These are phyloP conservation scores for Tetramorium bicarinatum DNA, from an alignment of 2,888 invertebrate genomes.

Conservation along the genomic window DNA sequence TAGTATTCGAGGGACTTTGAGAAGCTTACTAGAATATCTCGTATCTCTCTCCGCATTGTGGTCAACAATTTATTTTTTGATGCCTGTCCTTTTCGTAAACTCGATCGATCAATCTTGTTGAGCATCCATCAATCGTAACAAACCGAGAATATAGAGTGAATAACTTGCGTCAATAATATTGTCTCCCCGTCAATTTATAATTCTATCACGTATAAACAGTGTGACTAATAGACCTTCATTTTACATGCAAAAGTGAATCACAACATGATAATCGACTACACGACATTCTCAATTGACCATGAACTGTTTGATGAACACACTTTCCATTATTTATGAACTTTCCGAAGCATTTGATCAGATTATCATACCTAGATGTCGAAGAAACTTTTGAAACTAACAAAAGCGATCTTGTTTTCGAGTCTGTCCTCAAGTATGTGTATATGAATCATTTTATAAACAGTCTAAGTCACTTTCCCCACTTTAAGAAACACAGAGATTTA, in stretches of 20 bases:
- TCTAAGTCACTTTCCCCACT: not conserved
- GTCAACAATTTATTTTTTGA: not conserved
- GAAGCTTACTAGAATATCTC: not conserved
- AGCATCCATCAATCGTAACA: not conserved
- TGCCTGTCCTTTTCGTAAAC: not conserved
- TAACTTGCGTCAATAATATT: slow-evolving; percentile 20
- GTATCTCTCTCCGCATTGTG: no score
- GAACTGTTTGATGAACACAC: slow-evolving; percentile 65
- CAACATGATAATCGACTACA: slow-evolving; percentile 64
- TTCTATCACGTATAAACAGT: slow-evolving; percentile 63
- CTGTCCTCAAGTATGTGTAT: not conserved
- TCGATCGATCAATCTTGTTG: not conserved
- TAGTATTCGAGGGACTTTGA: slow-evolving; percentile 6
- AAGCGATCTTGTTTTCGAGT: not conserved
- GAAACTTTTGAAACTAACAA: not conserved
- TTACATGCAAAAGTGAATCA: slow-evolving; percentile 76
- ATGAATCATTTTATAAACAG: not conserved
- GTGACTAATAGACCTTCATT: slow-evolving; percentile 73
- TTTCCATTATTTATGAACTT: slow-evolving; percentile 59
- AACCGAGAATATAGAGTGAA: not conserved
- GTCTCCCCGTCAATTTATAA: slow-evolving; percentile 64
- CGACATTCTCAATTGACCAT: slow-evolving; percentile 64
- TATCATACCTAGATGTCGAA: not conserved
- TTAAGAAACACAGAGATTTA: not conserved
- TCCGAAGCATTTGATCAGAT: not conserved